These are phyloP conservation scores for Channallabes apus DNA, from an alignment of 2,797 vertebrate genomes.

Conservation along the genomic window DNA sequence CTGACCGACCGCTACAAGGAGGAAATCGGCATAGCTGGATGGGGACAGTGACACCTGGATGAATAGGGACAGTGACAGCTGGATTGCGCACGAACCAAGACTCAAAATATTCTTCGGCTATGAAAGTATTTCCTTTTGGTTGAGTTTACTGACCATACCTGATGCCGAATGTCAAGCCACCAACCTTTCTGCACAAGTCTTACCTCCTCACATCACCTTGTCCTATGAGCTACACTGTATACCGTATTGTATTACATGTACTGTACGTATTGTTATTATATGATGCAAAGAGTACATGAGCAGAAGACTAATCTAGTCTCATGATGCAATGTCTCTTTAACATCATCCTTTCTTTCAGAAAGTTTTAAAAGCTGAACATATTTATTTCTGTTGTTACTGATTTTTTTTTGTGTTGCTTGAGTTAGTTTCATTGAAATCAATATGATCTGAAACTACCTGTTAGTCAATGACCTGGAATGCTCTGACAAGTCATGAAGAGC, in stretches of 20 bases:
- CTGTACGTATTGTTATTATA: neutral
- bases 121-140: slow-evolving; percentile 20
- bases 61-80: slow-evolving; percentile 83
- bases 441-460: slow-evolving; percentile 31
- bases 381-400: neutral
- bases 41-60: slow-evolving; percentile 77
- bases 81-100: neutral
- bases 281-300: neutral
- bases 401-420: neutral
- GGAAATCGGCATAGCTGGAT: slow-evolving; percentile 89
- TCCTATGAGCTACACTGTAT: slow-evolving; percentile 49
- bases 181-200: slow-evolving; percentile 64
- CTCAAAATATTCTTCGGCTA: neutral
- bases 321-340: slow-evolving; percentile 38
- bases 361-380: neutral
- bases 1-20: slow-evolving; percentile 95
- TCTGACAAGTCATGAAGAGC: slow-evolving; percentile 52
- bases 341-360: neutral
- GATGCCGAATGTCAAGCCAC: neutral
- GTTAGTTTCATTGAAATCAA: slow-evolving; percentile 28
- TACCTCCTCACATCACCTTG: slow-evolving; percentile 53
- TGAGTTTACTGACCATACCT: slow-evolving; percentile 6
- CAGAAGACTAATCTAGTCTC: slow-evolving; percentile 33
- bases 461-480: slow-evolving; percentile 48
- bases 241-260: slow-evolving; percentile 40